A percentile compares a stretch with the other conserved stretches of the same genome.
phyloP scores from a whole-genome alignment of 2,113 vertebrate species.

The Fulmarus glacialis region DNA sequence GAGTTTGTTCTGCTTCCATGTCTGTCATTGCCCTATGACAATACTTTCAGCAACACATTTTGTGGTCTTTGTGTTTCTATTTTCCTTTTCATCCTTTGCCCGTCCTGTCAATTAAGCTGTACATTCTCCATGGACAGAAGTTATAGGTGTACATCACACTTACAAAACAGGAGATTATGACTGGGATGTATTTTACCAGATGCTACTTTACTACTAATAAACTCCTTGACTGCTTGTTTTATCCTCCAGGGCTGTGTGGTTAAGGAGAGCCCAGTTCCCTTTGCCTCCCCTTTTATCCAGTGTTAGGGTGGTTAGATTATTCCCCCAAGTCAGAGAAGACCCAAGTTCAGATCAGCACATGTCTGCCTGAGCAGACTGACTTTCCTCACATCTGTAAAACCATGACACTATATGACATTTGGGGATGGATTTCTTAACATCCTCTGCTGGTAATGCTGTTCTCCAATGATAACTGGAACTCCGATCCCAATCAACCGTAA shows the following conservation, averaged over 20 bases:
- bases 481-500: not conserved
- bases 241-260: not conserved
- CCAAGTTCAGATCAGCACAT: not conserved
- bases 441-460: not conserved
- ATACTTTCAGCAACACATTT: not conserved
- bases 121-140: not conserved
- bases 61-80: not conserved
- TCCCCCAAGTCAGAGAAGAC: not conserved
- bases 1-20: not conserved
- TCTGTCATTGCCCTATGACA: not conserved
- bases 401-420: not conserved
- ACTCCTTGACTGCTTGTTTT: not conserved
- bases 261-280: not conserved
- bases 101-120: not conserved
- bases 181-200: not conserved
- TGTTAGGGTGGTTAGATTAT: not conserved
- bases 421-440: not conserved
- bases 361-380: not conserved
- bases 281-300: not conserved
- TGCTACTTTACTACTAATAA: not conserved
- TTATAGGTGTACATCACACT: not conserved
- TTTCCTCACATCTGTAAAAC: not conserved
- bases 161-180: not conserved
- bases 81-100: not conserved
- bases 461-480: not conserved